Evolutionary conservation across 2,113 vertebrate species (phyloP).

Genomic region (Pygoscelis adeliae): DNA sequence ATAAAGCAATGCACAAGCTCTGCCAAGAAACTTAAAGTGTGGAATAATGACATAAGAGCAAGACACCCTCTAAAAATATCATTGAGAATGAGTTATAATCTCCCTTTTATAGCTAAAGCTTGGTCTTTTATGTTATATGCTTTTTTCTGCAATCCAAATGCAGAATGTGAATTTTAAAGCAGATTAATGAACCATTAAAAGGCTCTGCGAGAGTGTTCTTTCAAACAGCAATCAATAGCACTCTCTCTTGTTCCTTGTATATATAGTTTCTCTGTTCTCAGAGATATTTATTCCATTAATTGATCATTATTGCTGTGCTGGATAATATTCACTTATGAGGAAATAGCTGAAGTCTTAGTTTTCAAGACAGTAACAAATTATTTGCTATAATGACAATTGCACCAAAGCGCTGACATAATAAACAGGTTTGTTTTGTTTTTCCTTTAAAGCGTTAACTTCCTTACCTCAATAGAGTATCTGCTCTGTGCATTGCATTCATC

Average conservation of each 20-base stretch:
- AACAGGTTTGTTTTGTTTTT: conserved; percentile 35
- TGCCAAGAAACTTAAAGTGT: conserved; percentile 11
- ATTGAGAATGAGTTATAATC: conserved; percentile 57
- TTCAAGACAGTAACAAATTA: conserved; percentile 65
- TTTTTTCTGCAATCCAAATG: conserved; percentile 58
- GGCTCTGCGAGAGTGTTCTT: conserved; percentile 46
- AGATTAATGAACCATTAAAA: conserved; percentile 76
- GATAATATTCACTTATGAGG: conserved; percentile 56
- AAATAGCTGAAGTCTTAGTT: conserved; percentile 64
- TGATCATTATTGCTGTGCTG: conserved; percentile 67
- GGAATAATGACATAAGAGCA: conserved; percentile 48
- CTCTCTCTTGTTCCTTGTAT: conserved; percentile 41
- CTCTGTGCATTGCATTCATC: conserved; percentile 81
- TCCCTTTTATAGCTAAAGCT: conserved; percentile 63
- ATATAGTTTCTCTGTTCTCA: conserved; percentile 41
- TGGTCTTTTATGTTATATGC: conserved; percentile 45
- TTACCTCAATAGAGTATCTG: conserved; percentile 76
- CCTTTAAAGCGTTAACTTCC: neutral
- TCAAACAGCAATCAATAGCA: conserved; percentile 66
- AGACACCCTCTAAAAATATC: conserved; percentile 57
- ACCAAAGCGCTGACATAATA: neutral
- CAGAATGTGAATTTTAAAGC: conserved; percentile 70
- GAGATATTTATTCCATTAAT: conserved; percentile 73
- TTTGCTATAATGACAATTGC: conserved; percentile 41
- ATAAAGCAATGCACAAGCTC: conserved; percentile 18